A percentile compares a stretch with the other conserved stretches of the same genome.
Conservation (phyloP, 2,113 vertebrate species). For the Chlamydotis undulata region DNA sequence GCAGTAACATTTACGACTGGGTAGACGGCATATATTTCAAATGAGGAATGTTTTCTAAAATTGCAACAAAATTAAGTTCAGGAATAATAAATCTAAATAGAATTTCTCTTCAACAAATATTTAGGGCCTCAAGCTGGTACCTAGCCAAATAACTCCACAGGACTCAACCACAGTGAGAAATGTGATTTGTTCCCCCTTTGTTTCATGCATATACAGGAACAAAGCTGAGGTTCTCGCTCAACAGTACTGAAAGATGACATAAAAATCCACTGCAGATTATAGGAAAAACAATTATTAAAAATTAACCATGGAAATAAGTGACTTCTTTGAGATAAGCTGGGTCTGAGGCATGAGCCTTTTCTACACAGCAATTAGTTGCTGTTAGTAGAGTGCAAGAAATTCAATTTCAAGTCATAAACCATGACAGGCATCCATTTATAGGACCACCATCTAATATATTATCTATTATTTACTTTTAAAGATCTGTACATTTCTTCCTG, state of each 20-base stretch:
- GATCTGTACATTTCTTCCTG: background rate
- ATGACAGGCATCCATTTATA: constrained; percentile 20
- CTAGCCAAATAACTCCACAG: background rate
- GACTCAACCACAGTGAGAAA: background rate
- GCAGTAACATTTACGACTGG: background rate
- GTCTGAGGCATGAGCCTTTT: background rate
- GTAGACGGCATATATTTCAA: background rate
- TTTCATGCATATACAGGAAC: background rate
- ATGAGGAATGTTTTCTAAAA: background rate
- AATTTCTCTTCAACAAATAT: constrained; percentile 12
- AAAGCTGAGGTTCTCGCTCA: background rate
- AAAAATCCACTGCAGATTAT: background rate
- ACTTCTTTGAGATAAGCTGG: constrained; percentile 2
- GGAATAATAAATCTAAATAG: background rate
- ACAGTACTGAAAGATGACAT: background rate
- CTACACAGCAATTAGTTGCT: background rate
- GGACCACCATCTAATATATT: background rate
- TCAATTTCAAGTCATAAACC: constrained; percentile 21
- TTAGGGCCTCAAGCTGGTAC: background rate
- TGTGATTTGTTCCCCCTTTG: background rate
- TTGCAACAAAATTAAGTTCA: constrained; percentile 2
- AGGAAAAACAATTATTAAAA: constrained; percentile 3
- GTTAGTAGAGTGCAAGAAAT: constrained; percentile 1
- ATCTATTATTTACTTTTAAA: constrained; percentile 33
- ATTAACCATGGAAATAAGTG: background rate